Evolutionary conservation across 2,888 invertebrate species (phyloP).

Genomic region (Lepetodrilus schrolli): DNA sequence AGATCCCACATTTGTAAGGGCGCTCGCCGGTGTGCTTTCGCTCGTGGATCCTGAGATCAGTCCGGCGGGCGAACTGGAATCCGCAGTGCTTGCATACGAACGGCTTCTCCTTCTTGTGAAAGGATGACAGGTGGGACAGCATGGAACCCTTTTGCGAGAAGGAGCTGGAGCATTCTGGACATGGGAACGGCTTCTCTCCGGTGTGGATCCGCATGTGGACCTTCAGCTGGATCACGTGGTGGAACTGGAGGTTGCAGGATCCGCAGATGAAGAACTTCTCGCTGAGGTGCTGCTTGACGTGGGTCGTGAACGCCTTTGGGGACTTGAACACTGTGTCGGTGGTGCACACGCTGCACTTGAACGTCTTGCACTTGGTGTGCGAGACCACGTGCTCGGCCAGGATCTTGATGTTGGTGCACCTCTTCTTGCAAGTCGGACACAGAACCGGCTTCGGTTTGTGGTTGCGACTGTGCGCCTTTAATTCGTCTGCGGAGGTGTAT

Average conservation of each 20-base stretch:
- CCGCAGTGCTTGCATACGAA: background rate
- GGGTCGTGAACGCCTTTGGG: background rate
- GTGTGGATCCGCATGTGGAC: conserved; percentile 10
- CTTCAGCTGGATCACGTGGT: background rate
- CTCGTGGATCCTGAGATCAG: background rate
- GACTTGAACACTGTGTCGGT: background rate
- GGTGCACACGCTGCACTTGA: conserved; percentile 9
- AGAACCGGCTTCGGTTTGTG: background rate
- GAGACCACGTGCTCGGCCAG: conserved; percentile 2
- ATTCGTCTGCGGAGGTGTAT: background rate
- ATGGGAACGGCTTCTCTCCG: background rate
- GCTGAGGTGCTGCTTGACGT: background rate
- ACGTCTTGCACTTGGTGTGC: background rate
- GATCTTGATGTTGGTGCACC: background rate
- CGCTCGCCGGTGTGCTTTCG: background rate
- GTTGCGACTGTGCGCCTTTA: background rate
- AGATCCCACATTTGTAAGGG: background rate
- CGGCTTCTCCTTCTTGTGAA: conserved; percentile 1
- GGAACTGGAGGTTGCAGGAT: background rate
- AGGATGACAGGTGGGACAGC: background rate
- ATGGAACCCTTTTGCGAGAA: background rate
- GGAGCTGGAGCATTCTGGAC: background rate
- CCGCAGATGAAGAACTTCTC: background rate
- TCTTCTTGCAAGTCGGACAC: background rate
- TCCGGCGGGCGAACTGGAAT: background rate